These are phyloP conservation scores for Ammodytes marinus DNA, from an alignment of 2,113 vertebrate species.

Conservation along the genomic window DNA sequence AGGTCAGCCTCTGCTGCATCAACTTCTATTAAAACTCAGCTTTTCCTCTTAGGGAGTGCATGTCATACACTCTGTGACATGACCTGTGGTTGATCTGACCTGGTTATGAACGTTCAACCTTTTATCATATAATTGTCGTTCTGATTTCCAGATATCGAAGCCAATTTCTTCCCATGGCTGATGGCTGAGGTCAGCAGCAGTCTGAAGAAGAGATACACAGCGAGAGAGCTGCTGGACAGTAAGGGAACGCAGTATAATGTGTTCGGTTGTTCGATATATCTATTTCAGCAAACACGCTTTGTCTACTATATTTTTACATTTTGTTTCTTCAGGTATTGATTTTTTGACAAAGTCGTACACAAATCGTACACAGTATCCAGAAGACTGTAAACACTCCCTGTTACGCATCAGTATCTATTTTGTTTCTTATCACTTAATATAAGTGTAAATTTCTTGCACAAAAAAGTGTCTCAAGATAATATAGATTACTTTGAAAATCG, in stretches of 20 bases:
- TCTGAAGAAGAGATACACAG: constrained; percentile 84
- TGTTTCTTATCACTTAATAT: not conserved
- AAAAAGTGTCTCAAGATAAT: not conserved
- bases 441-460: not conserved
- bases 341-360: not conserved
- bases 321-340: not conserved
- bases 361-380: not conserved
- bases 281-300: not conserved
- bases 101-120: not conserved
- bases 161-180: constrained; percentile 91
- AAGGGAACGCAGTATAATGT: constrained; percentile 71
- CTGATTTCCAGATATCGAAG: constrained; percentile 89
- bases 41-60: not conserved
- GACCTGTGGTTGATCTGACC: not conserved
- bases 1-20: constrained; percentile 79
- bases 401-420: not conserved
- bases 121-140: constrained; percentile 19
- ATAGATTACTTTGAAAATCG: not conserved
- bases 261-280: not conserved
- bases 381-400: not conserved
- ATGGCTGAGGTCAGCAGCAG: constrained; percentile 86
- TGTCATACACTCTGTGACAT: no score
- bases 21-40: not conserved
- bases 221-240: constrained; percentile 90
- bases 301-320: not conserved